Base-by-base conservation (phyloP, 2,113 vertebrate species). In the Monopterus albus region DNA sequence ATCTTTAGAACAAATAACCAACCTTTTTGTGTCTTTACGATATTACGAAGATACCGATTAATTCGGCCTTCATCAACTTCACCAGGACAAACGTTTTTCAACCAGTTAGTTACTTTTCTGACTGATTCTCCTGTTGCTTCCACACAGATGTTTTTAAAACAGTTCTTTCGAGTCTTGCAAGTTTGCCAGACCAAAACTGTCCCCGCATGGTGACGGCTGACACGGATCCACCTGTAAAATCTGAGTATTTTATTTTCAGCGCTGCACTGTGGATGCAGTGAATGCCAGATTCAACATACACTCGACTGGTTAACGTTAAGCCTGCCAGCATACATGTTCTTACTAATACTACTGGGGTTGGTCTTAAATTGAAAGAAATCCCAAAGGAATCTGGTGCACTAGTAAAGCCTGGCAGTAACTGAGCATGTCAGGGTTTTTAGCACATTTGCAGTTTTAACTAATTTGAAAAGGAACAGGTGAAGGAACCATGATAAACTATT, bases 261-360 rank as follows among this genome's bases (percentile, higher is more conserved):
- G 1, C 2, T 4, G 12, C 15, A 14, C 1, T 3, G 1, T 43
- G 7, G 9, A 3, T 42, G 0, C 2, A 23, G 23, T 11, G 0
- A 28, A 17, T 0, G 38, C 76, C 40, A 62, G 29, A 31, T 29
- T 15, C 0, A 36, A n/a, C 11, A 13, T 9, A 7, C 7, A 10
- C 14, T 13, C 20, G 5, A 25, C 9, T 1, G 9, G 1, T 29
- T n/a, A 1, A 3, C 8, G 1, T 0, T 0, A 0, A 0, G 1
- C 6, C 1, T 3, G 14, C 26, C 0, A 5, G 0, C 14, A n/a
- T n/a, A n/a, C n/a, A n/a, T n/a, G n/a, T n/a, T n/a, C n/a, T n/a
- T n/a, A n/a, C n/a, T n/a, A n/a, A 7, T 12, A 17, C 2, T 0
- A 0, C 0, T 2, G 2, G 9, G 8, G 21, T 31, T 1, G 17